These are phyloP conservation scores for Xiphophorus hellerii DNA, from an alignment of 2,113 vertebrate species.

Conservation along the genomic window DNA sequence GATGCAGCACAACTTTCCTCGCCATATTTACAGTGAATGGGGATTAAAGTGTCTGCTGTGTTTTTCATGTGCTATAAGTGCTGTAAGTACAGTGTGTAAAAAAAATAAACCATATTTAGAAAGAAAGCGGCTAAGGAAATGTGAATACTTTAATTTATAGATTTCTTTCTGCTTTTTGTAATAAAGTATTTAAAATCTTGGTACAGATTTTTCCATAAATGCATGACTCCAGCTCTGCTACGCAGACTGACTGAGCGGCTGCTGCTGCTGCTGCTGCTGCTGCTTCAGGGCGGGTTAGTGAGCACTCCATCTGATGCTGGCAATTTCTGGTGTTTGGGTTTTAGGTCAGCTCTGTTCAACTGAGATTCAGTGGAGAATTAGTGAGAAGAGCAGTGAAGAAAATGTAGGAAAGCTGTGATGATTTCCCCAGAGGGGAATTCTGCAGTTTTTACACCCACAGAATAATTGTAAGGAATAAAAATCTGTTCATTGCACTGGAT, in stretches of 20 bases:
- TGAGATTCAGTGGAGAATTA: conserved; percentile 25
- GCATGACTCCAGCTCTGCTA: neutral
- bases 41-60: neutral
- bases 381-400: conserved; percentile 13
- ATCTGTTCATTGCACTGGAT: neutral
- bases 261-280: conserved; percentile 12
- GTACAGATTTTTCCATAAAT: neutral
- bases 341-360: conserved; percentile 14
- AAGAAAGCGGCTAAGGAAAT: too few relatives aligned
- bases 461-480: neutral
- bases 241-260: conserved; percentile 32
- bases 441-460: neutral
- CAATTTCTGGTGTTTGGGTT: conserved; percentile 20
- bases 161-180: too few relatives aligned
- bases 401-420: neutral
- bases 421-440: neutral
- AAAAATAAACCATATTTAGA: neutral
- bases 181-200: neutral
- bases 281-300: conserved; percentile 8
- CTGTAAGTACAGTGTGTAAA: neutral
- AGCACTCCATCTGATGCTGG: conserved; percentile 49
- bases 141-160: too few relatives aligned
- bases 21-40: neutral
- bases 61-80: neutral
- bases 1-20: conserved; percentile 6